These are phyloP conservation scores for Drosophila robusta DNA, from an alignment of 2,888 invertebrate species.

Conservation along the genomic window DNA sequence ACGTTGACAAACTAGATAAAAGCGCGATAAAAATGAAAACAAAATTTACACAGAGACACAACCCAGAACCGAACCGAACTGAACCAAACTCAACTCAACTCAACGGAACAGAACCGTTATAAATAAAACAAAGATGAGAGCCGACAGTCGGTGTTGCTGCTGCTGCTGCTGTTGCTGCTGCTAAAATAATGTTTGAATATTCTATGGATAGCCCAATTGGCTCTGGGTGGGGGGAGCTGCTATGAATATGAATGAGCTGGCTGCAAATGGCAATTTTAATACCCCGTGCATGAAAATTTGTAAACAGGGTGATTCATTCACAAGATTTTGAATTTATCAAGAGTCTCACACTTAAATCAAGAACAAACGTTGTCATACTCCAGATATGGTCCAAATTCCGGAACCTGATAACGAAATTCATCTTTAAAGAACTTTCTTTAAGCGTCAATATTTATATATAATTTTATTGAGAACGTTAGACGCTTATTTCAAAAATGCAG, in stretches of 20 bases:
- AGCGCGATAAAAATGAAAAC: slow-evolving; percentile 72
- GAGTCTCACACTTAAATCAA: neutral
- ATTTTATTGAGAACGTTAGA: too few relatives aligned
- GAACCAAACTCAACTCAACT: slow-evolving; percentile 12
- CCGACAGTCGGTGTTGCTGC: slow-evolving; percentile 16
- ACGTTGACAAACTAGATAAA: slow-evolving; percentile 78
- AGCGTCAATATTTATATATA: too few relatives aligned
- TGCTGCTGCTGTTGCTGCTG: slow-evolving; percentile 13
- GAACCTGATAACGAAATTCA: too few relatives aligned
- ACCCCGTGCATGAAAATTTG: slow-evolving; percentile 24
- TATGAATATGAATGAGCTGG: slow-evolving; percentile 72
- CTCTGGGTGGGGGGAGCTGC: slow-evolving; percentile 20
- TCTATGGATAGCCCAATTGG: slow-evolving; percentile 46
- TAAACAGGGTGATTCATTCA: slow-evolving; percentile 4
- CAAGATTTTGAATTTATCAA: neutral
- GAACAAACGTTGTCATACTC: neutral
- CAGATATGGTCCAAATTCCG: too few relatives aligned
- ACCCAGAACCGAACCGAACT: slow-evolving; percentile 5
- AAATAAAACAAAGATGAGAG: slow-evolving; percentile 69
- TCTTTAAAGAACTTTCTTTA: too few relatives aligned
- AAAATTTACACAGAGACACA: slow-evolving; percentile 53
- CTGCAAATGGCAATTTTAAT: slow-evolving; percentile 38
- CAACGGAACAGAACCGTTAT: slow-evolving; percentile 54
- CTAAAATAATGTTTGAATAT: slow-evolving; percentile 44
- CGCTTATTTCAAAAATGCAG: too few relatives aligned